Evolutionary conservation across 1,140 invertebrate genomes (phyloP).

Genomic region (Drosophila watanabei): DNA sequence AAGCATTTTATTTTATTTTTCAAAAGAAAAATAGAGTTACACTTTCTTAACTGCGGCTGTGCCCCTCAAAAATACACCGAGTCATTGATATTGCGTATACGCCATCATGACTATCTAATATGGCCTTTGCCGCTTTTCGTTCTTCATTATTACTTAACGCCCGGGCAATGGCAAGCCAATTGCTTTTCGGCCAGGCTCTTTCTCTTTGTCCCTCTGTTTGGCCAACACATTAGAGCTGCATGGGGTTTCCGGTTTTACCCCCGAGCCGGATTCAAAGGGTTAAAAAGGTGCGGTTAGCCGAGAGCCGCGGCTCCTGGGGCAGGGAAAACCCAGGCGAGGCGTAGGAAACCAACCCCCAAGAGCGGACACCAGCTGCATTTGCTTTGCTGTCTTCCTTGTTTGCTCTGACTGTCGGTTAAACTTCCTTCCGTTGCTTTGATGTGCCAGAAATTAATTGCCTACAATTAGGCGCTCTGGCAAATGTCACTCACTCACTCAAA

Average conservation of each 20-base stretch:
- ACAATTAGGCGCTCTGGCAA: conserved; percentile 82
- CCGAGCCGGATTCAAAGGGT: conserved; percentile 71
- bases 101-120: conserved; percentile 60
- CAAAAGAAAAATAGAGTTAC: neutral
- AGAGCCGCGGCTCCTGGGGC: conserved; percentile 48
- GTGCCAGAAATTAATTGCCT: conserved; percentile 85
- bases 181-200: conserved; percentile 60
- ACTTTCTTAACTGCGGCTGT: neutral
- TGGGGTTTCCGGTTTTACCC: conserved; percentile 70
- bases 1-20: no score
- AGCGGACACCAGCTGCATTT: conserved; percentile 80
- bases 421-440: conserved; percentile 75
- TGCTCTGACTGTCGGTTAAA: conserved; percentile 52
- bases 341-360: conserved; percentile 40
- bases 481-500: conserved; percentile 66
- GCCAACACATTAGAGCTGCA: conserved; percentile 68
- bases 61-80: neutral
- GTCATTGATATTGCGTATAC: conserved; percentile 70
- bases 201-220: conserved; percentile 36
- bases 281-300: conserved; percentile 82
- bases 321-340: conserved; percentile 9
- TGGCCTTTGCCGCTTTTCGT: conserved; percentile 57
- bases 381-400: conserved; percentile 66
- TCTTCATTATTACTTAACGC: conserved; percentile 81
- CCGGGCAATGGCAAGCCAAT: conserved; percentile 75